phyloP scores from a whole-genome alignment of 1,140 invertebrate species.

The Oedothorax gibbosus region DNA sequence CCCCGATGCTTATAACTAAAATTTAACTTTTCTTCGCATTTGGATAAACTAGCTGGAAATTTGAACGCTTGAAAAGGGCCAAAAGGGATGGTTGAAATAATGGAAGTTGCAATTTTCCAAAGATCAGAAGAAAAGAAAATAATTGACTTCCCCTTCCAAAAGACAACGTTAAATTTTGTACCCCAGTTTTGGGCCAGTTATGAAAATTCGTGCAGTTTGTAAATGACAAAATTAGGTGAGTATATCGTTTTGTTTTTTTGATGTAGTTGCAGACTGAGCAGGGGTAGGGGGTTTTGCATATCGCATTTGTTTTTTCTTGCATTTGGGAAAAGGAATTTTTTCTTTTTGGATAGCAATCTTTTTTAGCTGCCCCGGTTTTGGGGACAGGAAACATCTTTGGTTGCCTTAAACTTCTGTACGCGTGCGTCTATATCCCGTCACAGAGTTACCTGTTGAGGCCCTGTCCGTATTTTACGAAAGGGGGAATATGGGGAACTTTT shows the following conservation, averaged over 20 bases:
- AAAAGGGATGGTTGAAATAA: neutral
- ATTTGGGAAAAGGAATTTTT: constrained; percentile 11
- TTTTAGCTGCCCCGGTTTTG: too few species aligned
- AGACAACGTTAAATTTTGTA: neutral
- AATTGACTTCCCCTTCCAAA: too few species aligned
- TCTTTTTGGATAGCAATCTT: neutral
- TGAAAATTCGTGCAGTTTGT: neutral
- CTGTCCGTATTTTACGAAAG: too few species aligned
- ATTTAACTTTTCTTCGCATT: neutral
- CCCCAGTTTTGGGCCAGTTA: neutral
- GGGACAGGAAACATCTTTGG: neutral
- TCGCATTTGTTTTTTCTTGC: neutral
- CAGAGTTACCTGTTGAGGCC: constrained; percentile 6
- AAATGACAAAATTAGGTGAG: neutral
- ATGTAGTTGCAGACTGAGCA: neutral
- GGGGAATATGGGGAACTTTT: too few species aligned
- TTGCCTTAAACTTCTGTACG: constrained; percentile 21
- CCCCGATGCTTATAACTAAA: constrained; percentile 3
- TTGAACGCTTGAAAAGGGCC: neutral
- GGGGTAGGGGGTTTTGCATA: neutral
- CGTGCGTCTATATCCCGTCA: constrained; percentile 14
- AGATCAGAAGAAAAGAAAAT: too few species aligned
- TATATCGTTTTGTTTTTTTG: neutral
- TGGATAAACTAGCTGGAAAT: neutral
- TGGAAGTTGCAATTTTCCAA: too few species aligned